A percentile compares a stretch with the other conserved stretches of the same genome.
Evolutionary conservation across 2,113 vertebrate species (phyloP).

Genomic region (Corythornis madagascariensis): DNA sequence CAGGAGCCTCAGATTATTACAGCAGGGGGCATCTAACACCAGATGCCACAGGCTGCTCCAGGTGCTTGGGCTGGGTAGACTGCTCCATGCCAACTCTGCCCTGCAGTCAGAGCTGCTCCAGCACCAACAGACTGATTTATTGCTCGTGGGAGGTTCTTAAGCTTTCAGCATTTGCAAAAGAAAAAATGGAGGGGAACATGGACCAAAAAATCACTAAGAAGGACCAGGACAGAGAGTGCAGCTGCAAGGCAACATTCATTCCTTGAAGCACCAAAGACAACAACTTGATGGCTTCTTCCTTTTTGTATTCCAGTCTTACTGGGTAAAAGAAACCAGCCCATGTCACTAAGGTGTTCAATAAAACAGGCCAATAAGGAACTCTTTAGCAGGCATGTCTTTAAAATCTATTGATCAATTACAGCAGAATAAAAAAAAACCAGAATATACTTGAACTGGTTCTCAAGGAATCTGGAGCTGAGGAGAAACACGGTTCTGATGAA

Average conservation of each 20-base stretch:
- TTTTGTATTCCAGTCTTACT: not conserved
- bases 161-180: not conserved
- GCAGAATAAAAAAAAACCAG: not conserved
- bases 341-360: not conserved
- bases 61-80: not conserved
- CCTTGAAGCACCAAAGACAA: not conserved
- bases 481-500: not conserved
- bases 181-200: not conserved
- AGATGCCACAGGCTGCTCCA: not conserved
- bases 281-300: not conserved
- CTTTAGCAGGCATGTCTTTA: not conserved
- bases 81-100: no score
- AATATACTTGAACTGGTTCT: not conserved
- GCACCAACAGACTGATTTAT: accelerated
- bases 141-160: not conserved
- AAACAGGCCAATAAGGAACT: not conserved
- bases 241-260: not conserved
- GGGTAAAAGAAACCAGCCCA: not conserved
- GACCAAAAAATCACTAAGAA: not conserved
- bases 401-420: not conserved
- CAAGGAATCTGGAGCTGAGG: not conserved
- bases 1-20: not conserved
- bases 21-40: not conserved
- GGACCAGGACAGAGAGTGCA: not conserved
- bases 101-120: not conserved